Percentiles rank a stretch among this genome's conserved stretches.
phyloP scores from a whole-genome alignment of 2,888 invertebrate genomes.

The Chloroclystis v-ata region DNA sequence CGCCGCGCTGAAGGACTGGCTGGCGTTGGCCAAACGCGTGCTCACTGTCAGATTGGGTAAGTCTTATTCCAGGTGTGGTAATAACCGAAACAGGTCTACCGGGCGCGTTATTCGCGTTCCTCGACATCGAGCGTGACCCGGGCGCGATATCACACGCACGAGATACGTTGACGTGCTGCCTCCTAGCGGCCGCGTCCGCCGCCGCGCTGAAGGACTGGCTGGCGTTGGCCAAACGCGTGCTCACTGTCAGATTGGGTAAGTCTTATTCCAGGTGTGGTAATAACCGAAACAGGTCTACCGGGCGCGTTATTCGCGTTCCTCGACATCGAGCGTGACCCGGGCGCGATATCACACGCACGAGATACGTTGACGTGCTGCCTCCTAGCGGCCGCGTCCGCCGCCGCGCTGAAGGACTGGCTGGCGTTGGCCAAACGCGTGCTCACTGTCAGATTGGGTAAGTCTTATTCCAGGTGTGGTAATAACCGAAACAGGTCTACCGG shows the following conservation, averaged over 20 bases:
- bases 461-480: constrained; percentile 53
- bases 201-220: neutral
- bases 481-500: constrained; percentile 93
- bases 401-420: neutral
- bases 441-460: constrained; percentile 67
- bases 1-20: neutral
- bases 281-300: constrained; percentile 93
- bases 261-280: constrained; percentile 34
- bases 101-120: constrained; percentile 93
- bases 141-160: constrained; percentile 92
- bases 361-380: constrained; percentile 94
- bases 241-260: constrained; percentile 83
- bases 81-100: constrained; percentile 94
- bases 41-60: constrained; percentile 83
- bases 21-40: constrained; percentile 91
- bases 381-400: constrained; percentile 71
- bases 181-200: constrained; percentile 71
- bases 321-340: constrained; percentile 92
- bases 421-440: constrained; percentile 94
- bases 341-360: constrained; percentile 91
- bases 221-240: constrained; percentile 92
- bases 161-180: constrained; percentile 94
- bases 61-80: neutral
- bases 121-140: constrained; percentile 94
- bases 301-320: constrained; percentile 95